Evolutionary conservation across 1,140 invertebrate genomes (phyloP).

Genomic region (Laodelphax striatellus): DNA sequence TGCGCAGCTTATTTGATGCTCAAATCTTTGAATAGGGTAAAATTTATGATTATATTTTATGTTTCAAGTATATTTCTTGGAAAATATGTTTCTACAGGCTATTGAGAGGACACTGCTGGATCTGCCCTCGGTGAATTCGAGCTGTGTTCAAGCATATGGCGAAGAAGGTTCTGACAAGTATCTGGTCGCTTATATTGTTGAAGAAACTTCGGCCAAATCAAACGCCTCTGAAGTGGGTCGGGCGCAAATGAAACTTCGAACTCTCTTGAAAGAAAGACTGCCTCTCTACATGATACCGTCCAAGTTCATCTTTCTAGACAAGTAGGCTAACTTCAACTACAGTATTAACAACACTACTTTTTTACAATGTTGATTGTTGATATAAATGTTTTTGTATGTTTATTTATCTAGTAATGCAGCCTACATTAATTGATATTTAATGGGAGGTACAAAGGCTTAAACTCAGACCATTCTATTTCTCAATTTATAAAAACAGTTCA

Average conservation of each 20-base stretch:
- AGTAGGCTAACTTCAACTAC: no score
- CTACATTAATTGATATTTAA: no score
- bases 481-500: no score
- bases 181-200: constrained; percentile 39
- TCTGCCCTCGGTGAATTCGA: constrained; percentile 31
- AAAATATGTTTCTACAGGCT: constrained; percentile 28
- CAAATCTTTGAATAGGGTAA: no score
- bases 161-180: constrained; percentile 39
- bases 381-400: no score
- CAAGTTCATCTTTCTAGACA: constrained; percentile 35
- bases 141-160: constrained; percentile 35
- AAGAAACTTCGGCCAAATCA: constrained; percentile 18
- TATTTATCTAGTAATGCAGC: no score
- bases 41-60: not conserved
- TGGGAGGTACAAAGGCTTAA: no score
- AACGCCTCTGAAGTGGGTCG: not conserved
- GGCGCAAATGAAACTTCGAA: no score
- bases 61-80: not conserved
- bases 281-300: constrained; percentile 44
- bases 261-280: constrained; percentile 31
- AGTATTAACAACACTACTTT: no score
- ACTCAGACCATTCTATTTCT: no score
- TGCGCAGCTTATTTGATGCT: no score
- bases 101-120: constrained; percentile 36
- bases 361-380: no score